A percentile compares a stretch with the other conserved stretches of the same genome.
phyloP scores from a whole-genome alignment of 2,797 vertebrate species.

The Enteromius trimaculatus region DNA sequence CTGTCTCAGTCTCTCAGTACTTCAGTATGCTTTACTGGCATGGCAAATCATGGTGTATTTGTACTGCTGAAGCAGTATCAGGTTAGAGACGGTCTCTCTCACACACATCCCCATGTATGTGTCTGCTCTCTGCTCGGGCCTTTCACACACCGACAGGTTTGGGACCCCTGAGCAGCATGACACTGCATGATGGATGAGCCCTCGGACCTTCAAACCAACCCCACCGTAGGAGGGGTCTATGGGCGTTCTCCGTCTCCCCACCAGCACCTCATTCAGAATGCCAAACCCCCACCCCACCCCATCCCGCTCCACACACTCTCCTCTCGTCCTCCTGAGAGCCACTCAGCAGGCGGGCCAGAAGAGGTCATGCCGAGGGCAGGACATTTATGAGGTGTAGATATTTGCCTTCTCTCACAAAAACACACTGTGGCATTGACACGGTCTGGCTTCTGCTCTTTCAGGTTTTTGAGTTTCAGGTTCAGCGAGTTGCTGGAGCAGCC shows the following conservation, averaged over 20 bases:
- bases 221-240: slow-evolving; percentile 55
- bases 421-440: slow-evolving; percentile 50
- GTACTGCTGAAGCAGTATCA: slow-evolving; percentile 5
- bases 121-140: slow-evolving; percentile 19
- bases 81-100: slow-evolving; percentile 12
- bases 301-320: slow-evolving; percentile 24
- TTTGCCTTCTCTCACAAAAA: slow-evolving; percentile 53
- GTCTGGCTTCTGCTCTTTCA: slow-evolving; percentile 26
- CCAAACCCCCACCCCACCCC: slow-evolving; percentile 28
- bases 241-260: slow-evolving; percentile 54
- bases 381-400: slow-evolving; percentile 65
- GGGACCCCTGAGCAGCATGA: slow-evolving; percentile 57
- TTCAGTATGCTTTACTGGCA: neutral
- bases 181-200: slow-evolving; percentile 62
- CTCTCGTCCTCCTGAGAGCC: slow-evolving; percentile 50
- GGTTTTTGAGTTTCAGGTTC: slow-evolving; percentile 35
- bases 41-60: slow-evolving; percentile 18
- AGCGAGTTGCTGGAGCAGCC: slow-evolving; percentile 25
- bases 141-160: slow-evolving; percentile 54
- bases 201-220: slow-evolving; percentile 57
- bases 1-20: neutral
- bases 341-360: slow-evolving; percentile 56
- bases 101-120: slow-evolving; percentile 24
- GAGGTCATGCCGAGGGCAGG: slow-evolving; percentile 61
- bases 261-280: slow-evolving; percentile 58